These are phyloP conservation scores for Helicoverpa armigera DNA, from an alignment of 1,140 invertebrate genomes.

Conservation along the genomic window DNA sequence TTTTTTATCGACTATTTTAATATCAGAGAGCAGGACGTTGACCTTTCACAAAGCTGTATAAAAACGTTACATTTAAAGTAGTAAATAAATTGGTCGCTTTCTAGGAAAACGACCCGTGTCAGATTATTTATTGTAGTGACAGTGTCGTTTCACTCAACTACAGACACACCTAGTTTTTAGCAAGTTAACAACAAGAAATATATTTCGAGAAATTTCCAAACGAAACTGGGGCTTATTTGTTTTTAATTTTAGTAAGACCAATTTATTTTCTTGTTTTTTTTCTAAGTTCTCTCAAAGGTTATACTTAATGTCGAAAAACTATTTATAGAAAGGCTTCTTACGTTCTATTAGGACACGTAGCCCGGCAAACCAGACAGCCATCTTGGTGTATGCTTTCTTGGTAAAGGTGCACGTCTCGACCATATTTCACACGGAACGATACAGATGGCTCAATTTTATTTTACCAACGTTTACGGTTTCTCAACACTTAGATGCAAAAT, in stretches of 20 bases:
- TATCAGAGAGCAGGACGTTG: neutral
- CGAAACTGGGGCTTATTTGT: neutral
- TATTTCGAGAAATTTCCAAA: neutral
- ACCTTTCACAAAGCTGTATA: neutral
- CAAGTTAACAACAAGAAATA: neutral
- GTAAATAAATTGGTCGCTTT: conserved; percentile 9
- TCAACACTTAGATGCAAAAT: neutral
- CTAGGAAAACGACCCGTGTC: conserved; percentile 31
- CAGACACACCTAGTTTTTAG: neutral
- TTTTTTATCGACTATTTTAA: neutral
- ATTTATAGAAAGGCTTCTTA: neutral
- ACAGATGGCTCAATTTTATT: conserved; percentile 34
- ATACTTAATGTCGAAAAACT: neutral
- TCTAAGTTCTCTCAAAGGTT: neutral
- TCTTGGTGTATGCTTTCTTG: neutral
- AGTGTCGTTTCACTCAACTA: neutral
- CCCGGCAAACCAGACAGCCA: neutral
- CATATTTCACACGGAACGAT: conserved; percentile 13
- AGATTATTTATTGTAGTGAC: conserved; percentile 22
- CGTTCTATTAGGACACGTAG: neutral
- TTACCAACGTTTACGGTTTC: conserved; percentile 18
- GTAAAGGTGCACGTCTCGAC: conserved; percentile 7
- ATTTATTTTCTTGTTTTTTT: neutral
- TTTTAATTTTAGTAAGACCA: neutral
- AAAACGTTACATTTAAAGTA: conserved; percentile 17